Base-by-base conservation (phyloP, 2,797 vertebrate species). In the Propithecus deckenii region DNA sequence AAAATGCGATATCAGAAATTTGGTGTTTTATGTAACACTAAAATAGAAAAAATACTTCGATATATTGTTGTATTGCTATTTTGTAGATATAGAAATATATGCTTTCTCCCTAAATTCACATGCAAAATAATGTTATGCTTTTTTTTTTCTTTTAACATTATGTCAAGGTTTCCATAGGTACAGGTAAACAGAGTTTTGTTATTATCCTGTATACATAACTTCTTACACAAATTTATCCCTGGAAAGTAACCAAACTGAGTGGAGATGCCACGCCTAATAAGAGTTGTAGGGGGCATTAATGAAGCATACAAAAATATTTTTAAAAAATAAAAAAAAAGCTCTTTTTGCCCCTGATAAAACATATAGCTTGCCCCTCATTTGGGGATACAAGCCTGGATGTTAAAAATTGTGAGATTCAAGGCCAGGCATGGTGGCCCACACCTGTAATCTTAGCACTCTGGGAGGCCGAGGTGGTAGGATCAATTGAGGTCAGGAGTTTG, bases 21-120 rank as follows among this genome's bases (percentile, higher is more conserved):
- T 71, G 46, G 75, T 41, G 20, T 93, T 4, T 65, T 89, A 79
- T 17, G 0, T 7, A 35, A n/a, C 65, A 61, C 32, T 89, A 72
- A 74, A 81, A 97, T 76, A 12, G 48, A 75, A 15, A 95, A 93
- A 91, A 76, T 59, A 83, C 85, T 81, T 96, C 96, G 9, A 76
- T 38, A 89, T 18, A 52, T 22, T 57, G 1, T 55, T 92, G 8
- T 41, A 23, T 50, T 46, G 5, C 5, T 9, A n/a, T 50, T 81
- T 52, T 61, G 14, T n/a, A 46, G 5, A 67, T 28, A 22, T 20
- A 63, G 25, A 35, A 20, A 43, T 46, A 52, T 12, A 38, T 10
- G 2, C 2, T 50, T 18, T 52, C 43, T 14, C 65, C n/a, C 69
- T 83, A 32, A 83, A 32, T 43, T 71, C 4, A n/a, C 12, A 25